Evolutionary conservation across 1,140 invertebrate species (phyloP).

Genomic region (Globodera rostochiensis): DNA sequence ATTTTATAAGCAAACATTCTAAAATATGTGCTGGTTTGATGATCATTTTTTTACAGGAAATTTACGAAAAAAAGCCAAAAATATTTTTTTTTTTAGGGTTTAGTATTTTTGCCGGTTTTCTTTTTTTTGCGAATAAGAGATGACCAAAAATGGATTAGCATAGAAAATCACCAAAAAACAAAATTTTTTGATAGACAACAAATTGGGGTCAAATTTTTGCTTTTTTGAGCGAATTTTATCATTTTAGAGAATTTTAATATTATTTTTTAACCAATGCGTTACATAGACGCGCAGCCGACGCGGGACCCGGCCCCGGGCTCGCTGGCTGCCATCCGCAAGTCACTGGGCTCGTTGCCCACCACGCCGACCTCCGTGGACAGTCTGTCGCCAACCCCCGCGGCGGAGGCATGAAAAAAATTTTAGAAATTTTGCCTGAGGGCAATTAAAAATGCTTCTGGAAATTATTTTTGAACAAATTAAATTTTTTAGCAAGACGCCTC

Average conservation of each 20-base stretch:
- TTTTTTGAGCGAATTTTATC: too few species aligned
- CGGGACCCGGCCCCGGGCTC: not conserved
- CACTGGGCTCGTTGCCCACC: conserved; percentile 15
- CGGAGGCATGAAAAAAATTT: not conserved
- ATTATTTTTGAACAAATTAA: too few species aligned
- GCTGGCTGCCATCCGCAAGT: conserved; percentile 23
- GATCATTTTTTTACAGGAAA: not conserved
- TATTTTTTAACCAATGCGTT: not conserved
- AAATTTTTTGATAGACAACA: too few species aligned
- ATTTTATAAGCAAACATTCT: too few species aligned
- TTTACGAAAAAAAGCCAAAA: not conserved
- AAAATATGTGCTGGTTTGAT: too few species aligned
- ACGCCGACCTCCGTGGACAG: not conserved
- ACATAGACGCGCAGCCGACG: not conserved
- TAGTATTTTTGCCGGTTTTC: too few species aligned
- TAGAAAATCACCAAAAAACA: too few species aligned
- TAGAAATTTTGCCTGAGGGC: too few species aligned
- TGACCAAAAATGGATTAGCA: not conserved
- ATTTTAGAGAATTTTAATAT: too few species aligned
- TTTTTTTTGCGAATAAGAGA: not conserved
- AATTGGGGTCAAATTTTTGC: too few species aligned
- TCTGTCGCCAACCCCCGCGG: not conserved
- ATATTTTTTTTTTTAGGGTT: not conserved
- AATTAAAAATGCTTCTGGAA: too few species aligned
- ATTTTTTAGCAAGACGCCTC: not conserved